Evolutionary conservation across 2,888 invertebrate species (phyloP), one percentile per base, ranked within the genome.

Genomic region (Drosophila mimetica): DNA sequence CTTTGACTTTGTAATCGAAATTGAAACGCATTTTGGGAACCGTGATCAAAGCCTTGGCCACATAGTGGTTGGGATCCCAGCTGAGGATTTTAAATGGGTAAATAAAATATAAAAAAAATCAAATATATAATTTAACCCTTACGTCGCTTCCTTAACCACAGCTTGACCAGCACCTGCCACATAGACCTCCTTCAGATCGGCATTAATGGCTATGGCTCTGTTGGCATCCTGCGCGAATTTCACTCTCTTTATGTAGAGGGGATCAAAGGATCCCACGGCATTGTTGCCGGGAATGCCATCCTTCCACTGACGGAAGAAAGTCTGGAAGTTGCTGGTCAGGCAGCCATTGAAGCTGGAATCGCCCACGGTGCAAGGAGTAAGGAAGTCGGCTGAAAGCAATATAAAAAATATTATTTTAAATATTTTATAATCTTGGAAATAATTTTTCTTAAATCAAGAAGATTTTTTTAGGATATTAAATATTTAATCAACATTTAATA

Each of bases 11-110:
- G 80, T 95, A 95, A 4, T 93, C 93, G 44, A 94, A 95, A 78
- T 94, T 94, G 65, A 95, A 94, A 74, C 94, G 92, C 77, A 95
- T 90, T 87, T 93, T 93, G 2, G 94, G 94, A 8, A 95, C 91
- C 28, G 92, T 89, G 2, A 94, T 91, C 89, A 70, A 0, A 11
- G 51, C 58, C 32, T 39, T 73, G 4, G 61, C 60, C 16, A 72
- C 42, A 50, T 75, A 47, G 5, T 55, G 44, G 0, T 69, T 7
- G 18, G 55, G 61, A 71, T 80, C 69, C 46, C 63, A 79, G 7
- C 85, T 85, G 5, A 2, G 8, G 8, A 14, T 6, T 34, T 36
- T 14, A n/a, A 5, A 39, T 18, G 1, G 1, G 5, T 22, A 32
- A 13, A 22, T 13, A n/a, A 18, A 0, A 4, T 13, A 13, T 32